Base-by-base conservation (phyloP, 1,140 invertebrate genomes). In the Caenorhabditis remanei region DNA sequence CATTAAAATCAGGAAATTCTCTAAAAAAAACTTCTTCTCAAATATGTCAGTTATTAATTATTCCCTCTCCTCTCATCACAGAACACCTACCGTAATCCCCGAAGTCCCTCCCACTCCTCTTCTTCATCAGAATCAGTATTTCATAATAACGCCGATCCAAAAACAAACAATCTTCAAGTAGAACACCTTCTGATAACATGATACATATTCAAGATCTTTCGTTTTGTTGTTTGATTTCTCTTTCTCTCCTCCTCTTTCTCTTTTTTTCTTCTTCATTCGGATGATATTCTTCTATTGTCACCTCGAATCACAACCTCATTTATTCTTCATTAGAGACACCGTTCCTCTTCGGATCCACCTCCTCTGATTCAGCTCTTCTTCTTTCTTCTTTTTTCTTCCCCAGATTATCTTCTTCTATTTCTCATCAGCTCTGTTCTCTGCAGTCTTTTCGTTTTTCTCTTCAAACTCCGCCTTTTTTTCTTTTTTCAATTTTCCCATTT, bases 291-390 rank as follows among this genome's bases (percentile, higher is more conserved):
- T 50, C 43, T 7, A 13, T 79, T 79, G 71, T 79, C 71, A 79
- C 46, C 71, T 79, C 71, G 71, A 79, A 79, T 79, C 71, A 79
- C 43, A 79, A 79, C 65, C 16, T n/a, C 65, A 32, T 32, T 79
- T 79, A 79, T 79, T 79, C 46, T 79, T 79, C 71, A 79, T 79
- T 79, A 79, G 40, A 14, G 16, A 46, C 65, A 32, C 65, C 41
- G n/a, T 19, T 11, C 41, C 65, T 6, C 61, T 65, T 40, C n/a
- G 21, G 6, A 9, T 40, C 61, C 41, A 16, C 7, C 71, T 79
- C 8, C 41, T 46, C 6, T 16, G 14, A 19, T n/a, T 19, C 24
- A 14, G 40, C 41, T n/a, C n/a, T 14, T 14, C 65, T 5, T 41
- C 14, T 13, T 46, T 14, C 24, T 16, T 46, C 8, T 71, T 46